These are phyloP conservation scores for Colletes gigas DNA, from an alignment of 1,140 invertebrate species.

Conservation along the genomic window DNA sequence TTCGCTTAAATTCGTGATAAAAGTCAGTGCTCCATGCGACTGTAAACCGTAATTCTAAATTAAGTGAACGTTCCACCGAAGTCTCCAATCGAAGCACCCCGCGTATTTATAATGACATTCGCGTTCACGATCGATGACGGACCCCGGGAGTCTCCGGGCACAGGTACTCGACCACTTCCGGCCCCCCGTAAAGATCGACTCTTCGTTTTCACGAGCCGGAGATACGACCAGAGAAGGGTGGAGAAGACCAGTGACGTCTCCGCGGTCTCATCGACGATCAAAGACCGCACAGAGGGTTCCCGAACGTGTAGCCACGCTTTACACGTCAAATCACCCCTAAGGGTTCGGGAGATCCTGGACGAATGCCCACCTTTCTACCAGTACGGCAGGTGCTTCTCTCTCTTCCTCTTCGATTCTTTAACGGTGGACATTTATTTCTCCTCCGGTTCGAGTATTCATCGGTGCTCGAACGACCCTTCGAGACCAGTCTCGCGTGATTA, in stretches of 20 bases:
- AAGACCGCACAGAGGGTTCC: constrained; percentile 32
- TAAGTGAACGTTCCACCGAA: too few relatives aligned
- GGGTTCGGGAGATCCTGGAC: constrained; percentile 13
- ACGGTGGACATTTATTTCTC: neutral
- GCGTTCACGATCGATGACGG: neutral
- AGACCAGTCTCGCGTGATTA: constrained; percentile 3
- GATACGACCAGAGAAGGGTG: neutral
- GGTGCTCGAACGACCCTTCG: neutral
- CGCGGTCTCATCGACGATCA: constrained; percentile 61
- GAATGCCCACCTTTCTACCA: constrained; percentile 16
- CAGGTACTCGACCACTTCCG: constrained; percentile 19
- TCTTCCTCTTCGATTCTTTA: neutral
- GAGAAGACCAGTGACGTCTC: neutral
- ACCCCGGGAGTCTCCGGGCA: neutral
- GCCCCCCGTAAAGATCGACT: constrained; percentile 41
- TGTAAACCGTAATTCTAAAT: too few relatives aligned
- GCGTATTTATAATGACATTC: neutral
- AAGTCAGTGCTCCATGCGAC: neutral
- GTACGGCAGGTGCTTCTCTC: constrained; percentile 20
- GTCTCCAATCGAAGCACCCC: neutral
- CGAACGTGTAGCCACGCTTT: neutral
- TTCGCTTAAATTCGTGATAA: too few relatives aligned
- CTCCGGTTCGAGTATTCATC: neutral
- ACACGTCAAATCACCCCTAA: constrained; percentile 27
- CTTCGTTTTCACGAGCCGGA: constrained; percentile 33